phyloP scores from a whole-genome alignment of 2,888 invertebrate species.

The Scelioninae gen. 1 region DNA sequence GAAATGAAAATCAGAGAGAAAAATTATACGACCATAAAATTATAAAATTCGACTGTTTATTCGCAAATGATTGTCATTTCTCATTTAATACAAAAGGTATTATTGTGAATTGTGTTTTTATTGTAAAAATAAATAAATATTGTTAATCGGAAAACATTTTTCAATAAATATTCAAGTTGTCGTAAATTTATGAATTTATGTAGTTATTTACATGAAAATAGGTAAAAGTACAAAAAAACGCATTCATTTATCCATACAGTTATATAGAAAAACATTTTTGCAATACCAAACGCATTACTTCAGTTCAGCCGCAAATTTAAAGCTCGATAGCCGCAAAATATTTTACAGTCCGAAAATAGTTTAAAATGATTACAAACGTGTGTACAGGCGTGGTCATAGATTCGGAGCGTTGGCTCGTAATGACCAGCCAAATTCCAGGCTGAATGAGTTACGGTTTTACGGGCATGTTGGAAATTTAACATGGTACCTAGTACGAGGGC shows the following conservation, averaged over 20 bases:
- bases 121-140: too few relatives aligned
- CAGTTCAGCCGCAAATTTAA: neutral
- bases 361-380: conserved; percentile 35
- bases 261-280: too few relatives aligned
- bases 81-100: neutral
- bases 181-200: too few relatives aligned
- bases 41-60: neutral
- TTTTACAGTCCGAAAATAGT: conserved; percentile 36
- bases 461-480: conserved; percentile 79
- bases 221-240: too few relatives aligned
- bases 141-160: too few relatives aligned
- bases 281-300: neutral
- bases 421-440: conserved; percentile 74
- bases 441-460: conserved; percentile 75
- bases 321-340: conserved; percentile 25
- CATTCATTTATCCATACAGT: too few relatives aligned
- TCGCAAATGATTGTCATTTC: conserved; percentile 2
- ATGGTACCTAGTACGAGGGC: conserved; percentile 66
- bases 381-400: conserved; percentile 23
- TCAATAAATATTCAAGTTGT: too few relatives aligned
- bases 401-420: conserved; percentile 67
- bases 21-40: conserved; percentile 1
- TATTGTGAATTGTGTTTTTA: too few relatives aligned
- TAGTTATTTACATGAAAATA: too few relatives aligned
- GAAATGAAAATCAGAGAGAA: conserved; percentile 7